Base-by-base conservation (phyloP, 2,797 vertebrate genomes). In the Tragelaphus eurycerus region DNA sequence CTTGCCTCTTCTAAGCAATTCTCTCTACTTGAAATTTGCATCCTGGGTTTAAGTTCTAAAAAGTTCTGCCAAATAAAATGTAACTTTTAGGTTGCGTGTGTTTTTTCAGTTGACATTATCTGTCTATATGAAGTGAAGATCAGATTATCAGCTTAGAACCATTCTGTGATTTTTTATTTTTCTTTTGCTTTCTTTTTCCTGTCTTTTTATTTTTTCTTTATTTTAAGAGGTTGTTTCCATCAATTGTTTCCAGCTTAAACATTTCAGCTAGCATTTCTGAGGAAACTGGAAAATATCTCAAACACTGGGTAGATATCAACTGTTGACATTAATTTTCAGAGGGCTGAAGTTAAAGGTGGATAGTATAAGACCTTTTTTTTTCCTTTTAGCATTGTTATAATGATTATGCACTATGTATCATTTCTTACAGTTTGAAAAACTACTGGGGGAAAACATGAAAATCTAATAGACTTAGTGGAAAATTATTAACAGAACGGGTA, bases 371-470 rank as follows among this genome's bases (percentile, higher is more conserved):
- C 29, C 57, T 78, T 60, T 55, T 82, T 85, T 86, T 92, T 15
- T 59, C 21, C 25, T 67, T 11, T 81, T 88, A 97, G 13, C 62
- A 82, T 94, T 89, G 16, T 59, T 89, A 43, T 81, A 76, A 79
- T 87, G 88, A 74, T 13, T 74, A 71, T 71, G 19, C 19, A 86
- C 38, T 91, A 94, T 46, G 10, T 31, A 59, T 90, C 92, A 76
- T 50, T 91, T 96, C 17, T 85, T 92, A 46, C 38, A 95, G 92
- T 27, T 86, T 90, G 64, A 59, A 93, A 88, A 50, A 21, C 10
- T 90, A 21, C 12, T 90, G 60, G 55, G 46, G 46, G 9, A 50
- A 96, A 92, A 94, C 64, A 71, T 86, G 78, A 96, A 92, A 97
- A 82, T 83, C 16, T 79, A 71, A 96, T 92, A 86, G 16, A 81